Evolutionary conservation across 2,797 vertebrate genomes (phyloP).

Genomic region (Enteromius trimaculatus): DNA sequence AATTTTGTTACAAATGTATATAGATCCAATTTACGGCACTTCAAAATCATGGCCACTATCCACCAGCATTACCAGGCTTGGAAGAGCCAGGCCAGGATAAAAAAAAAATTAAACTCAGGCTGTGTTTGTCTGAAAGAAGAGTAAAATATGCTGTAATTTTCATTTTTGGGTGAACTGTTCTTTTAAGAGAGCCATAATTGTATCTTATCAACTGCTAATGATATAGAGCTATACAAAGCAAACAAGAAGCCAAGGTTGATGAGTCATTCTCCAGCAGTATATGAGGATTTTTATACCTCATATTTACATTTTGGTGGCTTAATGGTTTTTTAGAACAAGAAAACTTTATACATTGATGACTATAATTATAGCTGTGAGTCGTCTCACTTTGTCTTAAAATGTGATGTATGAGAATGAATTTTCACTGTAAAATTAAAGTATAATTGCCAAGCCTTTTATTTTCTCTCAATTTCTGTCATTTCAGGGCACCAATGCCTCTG

Average conservation of each 20-base stretch:
- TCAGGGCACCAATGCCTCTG: conserved; percentile 89
- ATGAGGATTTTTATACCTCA: background rate
- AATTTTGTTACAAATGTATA: no score
- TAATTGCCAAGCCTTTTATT: conserved; percentile 15
- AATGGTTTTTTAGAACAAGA: background rate
- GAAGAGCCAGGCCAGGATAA: no score
- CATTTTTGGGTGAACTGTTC: no score
- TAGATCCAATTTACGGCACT: no score
- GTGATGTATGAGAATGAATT: background rate
- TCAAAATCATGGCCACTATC: no score
- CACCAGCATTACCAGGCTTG: no score
- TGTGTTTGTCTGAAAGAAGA: no score
- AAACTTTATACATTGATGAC: background rate
- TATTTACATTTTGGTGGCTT: background rate
- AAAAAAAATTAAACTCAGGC: no score
- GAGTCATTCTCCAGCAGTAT: background rate
- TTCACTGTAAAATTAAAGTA: background rate
- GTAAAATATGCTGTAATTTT: no score
- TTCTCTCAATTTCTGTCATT: conserved; percentile 41
- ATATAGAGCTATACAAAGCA: background rate
- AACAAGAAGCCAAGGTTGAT: background rate
- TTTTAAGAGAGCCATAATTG: background rate
- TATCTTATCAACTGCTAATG: background rate
- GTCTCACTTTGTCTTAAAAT: background rate
- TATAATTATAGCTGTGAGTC: background rate